Evolutionary conservation across 2,888 invertebrate species (phyloP), one percentile per base, ranked within the genome.

Genomic region (Petrolisthes cinctipes): DNA sequence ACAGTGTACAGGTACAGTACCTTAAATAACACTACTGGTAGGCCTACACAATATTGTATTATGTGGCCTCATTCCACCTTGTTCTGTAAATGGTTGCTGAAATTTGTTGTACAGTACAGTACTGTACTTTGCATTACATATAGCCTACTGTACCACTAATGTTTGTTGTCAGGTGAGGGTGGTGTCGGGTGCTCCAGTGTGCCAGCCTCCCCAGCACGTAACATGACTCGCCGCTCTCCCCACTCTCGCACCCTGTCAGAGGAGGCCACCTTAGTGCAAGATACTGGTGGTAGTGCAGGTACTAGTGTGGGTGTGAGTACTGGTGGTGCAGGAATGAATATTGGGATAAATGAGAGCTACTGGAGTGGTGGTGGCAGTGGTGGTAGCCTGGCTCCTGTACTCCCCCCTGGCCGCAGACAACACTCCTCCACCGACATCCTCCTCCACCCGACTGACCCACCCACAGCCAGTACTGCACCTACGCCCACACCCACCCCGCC

Each of bases 131-230:
- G 37, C 37, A 37, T 37, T 37, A 37, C 37, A 37, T 37, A 37
- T 37, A 37, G 37, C 37, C 37, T 37, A 37, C 17, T 61, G 61
- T 61, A 71, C 11, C 14, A 1, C 1, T 71, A n/a, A 71, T 71
- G 14, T 71, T 11, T 61, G 17, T 61, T 61, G 5, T 23, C 81
- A 84, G 89, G 89, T 78, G 86, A 86, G n/a, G 71, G 75, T 73
- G 57, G 81, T n/a, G 57, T 79, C 51, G 87, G 84, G 53, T 83
- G 88, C 66, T 81, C 82, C 68, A 88, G 88, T 78, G 85, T 90
- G 7, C 90, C 90, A 14, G 90, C 86, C 53, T 90, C 90, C 71
- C 90, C 90, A 0, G 90, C 88, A 4, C 83, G 86, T n/a, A 78
- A 20, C 71, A 20, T 86, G 17, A 54, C 78, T 20, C 66, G 86